A percentile compares a stretch with the other conserved stretches of the same genome.
phyloP scores from a whole-genome alignment of 2,888 invertebrate species.

The Adelphocoris suturalis region DNA sequence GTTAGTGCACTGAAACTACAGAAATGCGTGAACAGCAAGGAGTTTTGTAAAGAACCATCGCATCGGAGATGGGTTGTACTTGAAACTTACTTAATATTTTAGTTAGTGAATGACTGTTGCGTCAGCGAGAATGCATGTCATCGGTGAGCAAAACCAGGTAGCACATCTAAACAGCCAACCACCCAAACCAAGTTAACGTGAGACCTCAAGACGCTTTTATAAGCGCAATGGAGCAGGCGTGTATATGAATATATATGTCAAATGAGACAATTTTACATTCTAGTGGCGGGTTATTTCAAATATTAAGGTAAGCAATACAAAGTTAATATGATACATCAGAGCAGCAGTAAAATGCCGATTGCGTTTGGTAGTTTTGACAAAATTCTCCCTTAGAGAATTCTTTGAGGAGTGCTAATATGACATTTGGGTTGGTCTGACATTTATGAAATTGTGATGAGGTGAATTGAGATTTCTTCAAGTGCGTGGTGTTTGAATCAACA shows the following conservation, averaged over 20 bases:
- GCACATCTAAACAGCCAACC: constrained; percentile 73
- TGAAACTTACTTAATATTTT: constrained; percentile 73
- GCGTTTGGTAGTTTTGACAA: no score
- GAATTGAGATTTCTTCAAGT: no score
- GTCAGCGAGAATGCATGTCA: constrained; percentile 74
- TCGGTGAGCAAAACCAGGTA: constrained; percentile 74
- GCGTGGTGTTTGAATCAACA: no score
- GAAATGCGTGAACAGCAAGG: constrained; percentile 32
- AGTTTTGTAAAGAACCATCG: constrained; percentile 29
- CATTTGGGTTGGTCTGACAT: no score
- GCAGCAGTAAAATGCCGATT: no score
- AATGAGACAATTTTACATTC: background rate
- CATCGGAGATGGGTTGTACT: background rate
- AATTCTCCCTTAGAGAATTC: no score
- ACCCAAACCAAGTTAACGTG: constrained; percentile 55
- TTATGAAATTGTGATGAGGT: no score
- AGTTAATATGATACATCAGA: no score
- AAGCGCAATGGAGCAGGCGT: background rate
- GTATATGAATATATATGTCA: background rate
- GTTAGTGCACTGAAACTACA: constrained; percentile 18
- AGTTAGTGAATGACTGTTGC: constrained; percentile 74
- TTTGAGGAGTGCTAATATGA: no score
- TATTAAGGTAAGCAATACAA: no score
- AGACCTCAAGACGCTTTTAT: background rate
- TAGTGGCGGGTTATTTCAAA: no score